Percentiles rank a stretch among this genome's conserved stretches.
These are phyloP conservation scores for Dione vanillae DNA, from an alignment of 2,888 invertebrate genomes.

Conservation along the genomic window DNA sequence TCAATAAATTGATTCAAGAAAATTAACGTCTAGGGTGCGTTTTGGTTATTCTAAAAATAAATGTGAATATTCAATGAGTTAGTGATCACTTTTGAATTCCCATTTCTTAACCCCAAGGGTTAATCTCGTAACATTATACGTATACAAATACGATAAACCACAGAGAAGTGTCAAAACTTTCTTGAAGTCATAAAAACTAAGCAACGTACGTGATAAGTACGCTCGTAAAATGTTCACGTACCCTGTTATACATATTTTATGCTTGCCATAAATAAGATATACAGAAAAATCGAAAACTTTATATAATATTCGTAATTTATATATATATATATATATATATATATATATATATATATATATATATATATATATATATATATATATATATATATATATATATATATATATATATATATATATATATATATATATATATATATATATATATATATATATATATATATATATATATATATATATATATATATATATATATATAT, in stretches of 20 bases:
- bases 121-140: conserved; percentile 9
- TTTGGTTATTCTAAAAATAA: neutral
- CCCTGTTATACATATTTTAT: conserved; percentile 28
- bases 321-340: too few relatives aligned
- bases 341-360: too few relatives aligned
- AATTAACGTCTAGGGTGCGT: too few relatives aligned
- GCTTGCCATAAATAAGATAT: conserved; percentile 21
- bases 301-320: conserved; percentile 8
- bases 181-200: conserved; percentile 29
- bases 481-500: too few relatives aligned
- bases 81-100: neutral
- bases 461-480: too few relatives aligned
- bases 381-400: too few relatives aligned
- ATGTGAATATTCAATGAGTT: neutral
- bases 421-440: too few relatives aligned
- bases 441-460: too few relatives aligned
- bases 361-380: too few relatives aligned
- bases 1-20: too few relatives aligned
- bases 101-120: neutral
- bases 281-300: conserved; percentile 27
- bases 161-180: conserved; percentile 30
- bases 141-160: conserved; percentile 12
- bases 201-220: conserved; percentile 28
- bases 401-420: too few relatives aligned
- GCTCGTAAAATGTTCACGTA: conserved; percentile 27